Conservation (phyloP, 2,888 invertebrate species). For the Trichogramma dendrolimi region DNA sequence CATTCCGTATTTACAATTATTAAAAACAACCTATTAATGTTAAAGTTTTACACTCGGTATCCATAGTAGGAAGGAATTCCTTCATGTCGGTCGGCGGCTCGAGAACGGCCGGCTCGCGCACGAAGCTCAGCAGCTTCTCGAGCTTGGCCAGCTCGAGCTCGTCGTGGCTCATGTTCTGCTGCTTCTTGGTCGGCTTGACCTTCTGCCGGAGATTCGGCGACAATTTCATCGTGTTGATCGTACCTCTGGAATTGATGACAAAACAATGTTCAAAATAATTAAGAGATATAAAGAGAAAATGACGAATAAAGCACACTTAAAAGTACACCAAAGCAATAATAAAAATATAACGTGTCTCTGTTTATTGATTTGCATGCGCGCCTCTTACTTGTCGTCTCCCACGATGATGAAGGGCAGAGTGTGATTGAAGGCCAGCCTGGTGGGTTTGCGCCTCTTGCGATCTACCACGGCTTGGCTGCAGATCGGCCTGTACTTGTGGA, state of each 20-base stretch:
- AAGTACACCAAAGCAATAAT: too few relatives aligned
- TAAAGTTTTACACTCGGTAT: too few relatives aligned
- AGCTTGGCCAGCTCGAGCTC: constrained; percentile 69
- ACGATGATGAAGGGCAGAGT: constrained; percentile 75
- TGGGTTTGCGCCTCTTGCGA: constrained; percentile 76
- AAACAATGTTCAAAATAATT: neutral
- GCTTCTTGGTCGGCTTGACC: constrained; percentile 82
- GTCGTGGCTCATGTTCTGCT: constrained; percentile 63
- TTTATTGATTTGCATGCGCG: neutral
- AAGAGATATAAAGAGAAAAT: too few relatives aligned
- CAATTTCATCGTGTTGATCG: constrained; percentile 77
- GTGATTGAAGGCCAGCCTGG: constrained; percentile 76
- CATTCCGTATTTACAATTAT: too few relatives aligned
- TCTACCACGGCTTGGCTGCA: constrained; percentile 85
- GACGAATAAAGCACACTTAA: too few relatives aligned
- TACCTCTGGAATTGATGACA: constrained; percentile 61
- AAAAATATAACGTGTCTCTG: too few relatives aligned
- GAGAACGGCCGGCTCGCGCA: constrained; percentile 67
- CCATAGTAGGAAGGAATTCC: too few relatives aligned
- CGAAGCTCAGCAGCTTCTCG: constrained; percentile 78
- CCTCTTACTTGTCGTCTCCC: constrained; percentile 83
- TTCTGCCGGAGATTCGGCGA: constrained; percentile 87
- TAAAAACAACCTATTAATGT: too few relatives aligned
- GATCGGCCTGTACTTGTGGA: constrained; percentile 88
- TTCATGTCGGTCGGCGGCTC: constrained; percentile 43